A percentile compares a stretch with the other conserved stretches of the same genome.
phyloP scores from a whole-genome alignment of 2,113 vertebrate genomes.

The Xiphophorus hellerii region DNA sequence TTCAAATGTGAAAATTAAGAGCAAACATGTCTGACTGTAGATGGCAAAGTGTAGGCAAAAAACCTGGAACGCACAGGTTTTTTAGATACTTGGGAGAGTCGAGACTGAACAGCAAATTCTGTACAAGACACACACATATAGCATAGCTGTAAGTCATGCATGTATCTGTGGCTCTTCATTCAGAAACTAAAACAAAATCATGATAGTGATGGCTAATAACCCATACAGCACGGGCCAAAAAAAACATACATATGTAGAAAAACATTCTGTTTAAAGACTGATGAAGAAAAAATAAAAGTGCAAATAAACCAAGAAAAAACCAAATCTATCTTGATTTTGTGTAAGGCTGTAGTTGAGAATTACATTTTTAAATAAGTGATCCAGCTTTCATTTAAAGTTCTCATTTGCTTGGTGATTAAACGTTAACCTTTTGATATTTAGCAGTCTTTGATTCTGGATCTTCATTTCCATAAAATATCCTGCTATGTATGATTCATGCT shows the following conservation, averaged over 20 bases:
- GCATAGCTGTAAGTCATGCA: not conserved
- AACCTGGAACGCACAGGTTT: not conserved
- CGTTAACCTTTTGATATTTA: not conserved
- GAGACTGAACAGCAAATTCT: not conserved
- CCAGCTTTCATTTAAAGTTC: not conserved
- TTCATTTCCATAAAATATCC: constrained; percentile 20
- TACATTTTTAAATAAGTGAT: not conserved
- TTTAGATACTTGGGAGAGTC: not conserved
- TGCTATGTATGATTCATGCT: constrained; percentile 8
- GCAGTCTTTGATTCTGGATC: constrained; percentile 3
- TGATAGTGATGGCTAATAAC: too few species aligned
- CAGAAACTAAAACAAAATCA: not conserved
- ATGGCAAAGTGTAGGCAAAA: not conserved
- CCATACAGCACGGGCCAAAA: not conserved
- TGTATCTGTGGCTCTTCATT: not conserved
- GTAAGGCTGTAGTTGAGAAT: not conserved
- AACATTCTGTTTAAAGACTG: too few species aligned
- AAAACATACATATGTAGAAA: not conserved
- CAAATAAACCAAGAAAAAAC: not conserved
- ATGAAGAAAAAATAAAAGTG: not conserved
- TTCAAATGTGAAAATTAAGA: not conserved
- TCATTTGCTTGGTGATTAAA: not conserved
- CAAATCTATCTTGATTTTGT: not conserved
- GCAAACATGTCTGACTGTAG: not conserved
- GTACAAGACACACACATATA: not conserved